Base-by-base conservation (phyloP, 2,888 invertebrate genomes). In the Drosophila algonquin region DNA sequence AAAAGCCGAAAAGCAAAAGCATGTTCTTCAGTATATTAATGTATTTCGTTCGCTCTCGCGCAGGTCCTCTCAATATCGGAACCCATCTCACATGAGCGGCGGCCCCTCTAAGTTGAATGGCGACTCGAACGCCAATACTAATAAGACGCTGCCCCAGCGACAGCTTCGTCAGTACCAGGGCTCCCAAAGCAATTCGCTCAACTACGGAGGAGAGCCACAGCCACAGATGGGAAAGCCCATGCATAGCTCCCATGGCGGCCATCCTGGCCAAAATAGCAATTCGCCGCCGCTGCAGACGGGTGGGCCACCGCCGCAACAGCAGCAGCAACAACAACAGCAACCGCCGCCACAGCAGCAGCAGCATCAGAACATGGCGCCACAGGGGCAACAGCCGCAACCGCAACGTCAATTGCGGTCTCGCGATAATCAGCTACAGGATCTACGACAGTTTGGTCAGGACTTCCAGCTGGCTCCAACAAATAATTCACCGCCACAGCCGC, bases 361-460 rank as follows among this genome's bases (percentile, higher is more conserved):
- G 75, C 24, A 70, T 5, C 68, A 59, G 30, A 71, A 63, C 16
- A 48, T 86, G 1, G 85, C 88, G 24, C 77, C 87, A 12, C 89
- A 90, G 12, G 76, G 67, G 35, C 90, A 90, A 51, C 84, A 85
- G 16, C 85, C 91, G 6, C 90, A 90, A 46, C 91, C 89, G 3
- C 90, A 91, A 63, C 84, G 91, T 44, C 90, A 87, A 75, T 87
- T 90, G 72, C 89, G 92, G 18, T 64, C 89, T 9, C 90, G 92
- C 27, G 92, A 92, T 32, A 91, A 90, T 67, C 91, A 91, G 71
- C 68, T 91, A 63, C 92, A 92, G 72, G 96, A 97, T 68, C 91
- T 97, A 62, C 95, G 96, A 77, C 95, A 96, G 89, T 97, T 97
- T 91, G 94, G 95, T 0, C 94, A 95, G 83, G 96, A 97, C 79